These are phyloP conservation scores for Doryteuthis pealeii DNA, from an alignment of 1,140 invertebrate genomes.

Conservation along the genomic window DNA sequence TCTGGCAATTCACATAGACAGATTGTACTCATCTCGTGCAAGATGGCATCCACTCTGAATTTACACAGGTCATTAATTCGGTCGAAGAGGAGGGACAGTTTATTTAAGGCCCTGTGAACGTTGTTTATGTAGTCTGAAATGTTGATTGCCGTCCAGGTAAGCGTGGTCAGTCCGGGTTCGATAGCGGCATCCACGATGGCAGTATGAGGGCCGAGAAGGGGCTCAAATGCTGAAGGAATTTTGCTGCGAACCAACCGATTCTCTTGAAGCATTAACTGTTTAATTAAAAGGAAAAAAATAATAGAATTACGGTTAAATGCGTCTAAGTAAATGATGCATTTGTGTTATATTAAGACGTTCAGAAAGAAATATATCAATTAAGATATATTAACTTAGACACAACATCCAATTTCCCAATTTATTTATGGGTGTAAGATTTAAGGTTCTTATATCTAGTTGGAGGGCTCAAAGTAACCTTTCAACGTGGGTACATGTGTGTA, in stretches of 20 bases:
- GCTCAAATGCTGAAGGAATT: conserved; percentile 81
- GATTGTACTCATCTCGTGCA: conserved; percentile 83
- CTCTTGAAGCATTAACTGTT: conserved; percentile 58
- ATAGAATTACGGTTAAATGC: not conserved
- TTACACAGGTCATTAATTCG: conserved; percentile 87
- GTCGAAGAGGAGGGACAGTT: conserved; percentile 79
- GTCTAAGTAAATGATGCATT: too few relatives aligned
- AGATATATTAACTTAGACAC: too few relatives aligned
- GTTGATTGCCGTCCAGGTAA: conserved; percentile 78
- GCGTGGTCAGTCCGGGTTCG: conserved; percentile 73
- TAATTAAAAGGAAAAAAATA: conserved; percentile 18
- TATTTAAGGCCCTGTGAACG: conserved; percentile 72
- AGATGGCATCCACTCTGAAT: conserved; percentile 86
- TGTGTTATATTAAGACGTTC: too few relatives aligned
- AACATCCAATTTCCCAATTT: too few relatives aligned
- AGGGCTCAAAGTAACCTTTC: too few relatives aligned
- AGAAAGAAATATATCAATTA: too few relatives aligned
- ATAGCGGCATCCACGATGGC: conserved; percentile 66
- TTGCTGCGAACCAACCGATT: conserved; percentile 75
- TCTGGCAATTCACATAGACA: conserved; percentile 75
- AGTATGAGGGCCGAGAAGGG: conserved; percentile 80
- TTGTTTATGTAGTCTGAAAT: conserved; percentile 74
- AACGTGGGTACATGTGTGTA: too few relatives aligned
- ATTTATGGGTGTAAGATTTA: too few relatives aligned
- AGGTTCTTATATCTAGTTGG: too few relatives aligned